Evolutionary conservation across 2,888 invertebrate genomes (phyloP), one percentile per base, ranked within the genome.

Genomic region (Perizoma affinitatum): DNA sequence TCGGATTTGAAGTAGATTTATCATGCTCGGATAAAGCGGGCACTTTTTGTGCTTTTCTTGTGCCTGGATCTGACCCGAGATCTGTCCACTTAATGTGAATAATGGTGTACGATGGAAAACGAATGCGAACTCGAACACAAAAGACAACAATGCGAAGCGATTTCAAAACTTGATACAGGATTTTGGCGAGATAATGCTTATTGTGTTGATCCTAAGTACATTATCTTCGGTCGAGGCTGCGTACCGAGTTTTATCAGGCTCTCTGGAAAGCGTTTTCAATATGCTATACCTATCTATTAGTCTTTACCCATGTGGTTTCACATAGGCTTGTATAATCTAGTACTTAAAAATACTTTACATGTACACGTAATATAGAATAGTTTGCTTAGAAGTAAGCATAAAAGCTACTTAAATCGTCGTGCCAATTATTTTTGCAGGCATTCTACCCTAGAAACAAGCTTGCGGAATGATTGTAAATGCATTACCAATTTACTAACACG

Each of bases 1-100:
- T 92, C 90, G 91, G 92, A 92, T 92, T 92, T 92, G 92, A 92
- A 92, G 92, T 91, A 92, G 91, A 92, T 92, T 92, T 92, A 92
- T 92, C 91, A 92, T 92, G 92, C 87, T 91, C 87, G 92, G 91
- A 92, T 92, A 92, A 92, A 92, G 89, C 90, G 91, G 88, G 91
- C 89, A 91, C 91, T 92, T 92, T 92, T 92, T 92, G 92, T 91
- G 90, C 91, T 92, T 91, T 90, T 90, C 91, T 90, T 89, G 77
- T 90, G 91, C 91, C 91, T 91, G 92, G 89, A 88, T 90, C 91
- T 92, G 92, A 92, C 92, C 92, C 92, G 90, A 88, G 91, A 92
- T 92, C 91, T 91, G 91, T 91, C 91, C 91, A 92, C 91, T 92
- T 92, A 92, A 91, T 92, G 91, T 92, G 91, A 92, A 92, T 91